A percentile compares a stretch with the other conserved stretches of the same genome.
Evolutionary conservation across 2,113 vertebrate species (phyloP).

Genomic region (Euleptes europaea): DNA sequence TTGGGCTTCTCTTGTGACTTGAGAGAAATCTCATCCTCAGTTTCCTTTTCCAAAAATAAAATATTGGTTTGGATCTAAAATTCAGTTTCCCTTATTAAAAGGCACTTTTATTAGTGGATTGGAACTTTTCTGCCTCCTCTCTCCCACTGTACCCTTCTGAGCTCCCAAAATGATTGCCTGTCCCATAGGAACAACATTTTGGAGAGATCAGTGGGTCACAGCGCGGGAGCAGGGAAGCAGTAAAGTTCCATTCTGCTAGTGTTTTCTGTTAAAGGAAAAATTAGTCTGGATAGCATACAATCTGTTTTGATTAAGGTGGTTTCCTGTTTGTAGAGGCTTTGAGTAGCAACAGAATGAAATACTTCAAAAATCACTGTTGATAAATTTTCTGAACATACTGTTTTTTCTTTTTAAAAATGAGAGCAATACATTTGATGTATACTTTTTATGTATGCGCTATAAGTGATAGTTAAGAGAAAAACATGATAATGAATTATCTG

Average conservation of each 20-base stretch:
- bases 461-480: background rate
- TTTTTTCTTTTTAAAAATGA: background rate
- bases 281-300: too few relatives aligned
- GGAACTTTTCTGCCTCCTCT: too few relatives aligned
- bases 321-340: background rate
- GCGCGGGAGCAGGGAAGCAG: too few relatives aligned
- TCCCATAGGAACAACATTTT: too few relatives aligned
- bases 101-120: too few relatives aligned
- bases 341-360: background rate
- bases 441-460: background rate
- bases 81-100: too few relatives aligned
- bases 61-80: background rate
- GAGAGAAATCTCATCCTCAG: background rate
- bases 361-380: slow-evolving; percentile 1
- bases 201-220: too few relatives aligned
- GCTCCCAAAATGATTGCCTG: too few relatives aligned
- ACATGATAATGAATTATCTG: background rate
- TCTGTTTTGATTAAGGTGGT: background rate
- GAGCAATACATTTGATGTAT: background rate
- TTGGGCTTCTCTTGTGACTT: background rate
- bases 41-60: slow-evolving; percentile 6
- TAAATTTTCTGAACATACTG: background rate
- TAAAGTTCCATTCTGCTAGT: too few relatives aligned
- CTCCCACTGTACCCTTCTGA: too few relatives aligned
- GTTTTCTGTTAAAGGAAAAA: too few relatives aligned